Conservation (phyloP, 2,113 vertebrate species). For the Plotosus lineatus region DNA sequence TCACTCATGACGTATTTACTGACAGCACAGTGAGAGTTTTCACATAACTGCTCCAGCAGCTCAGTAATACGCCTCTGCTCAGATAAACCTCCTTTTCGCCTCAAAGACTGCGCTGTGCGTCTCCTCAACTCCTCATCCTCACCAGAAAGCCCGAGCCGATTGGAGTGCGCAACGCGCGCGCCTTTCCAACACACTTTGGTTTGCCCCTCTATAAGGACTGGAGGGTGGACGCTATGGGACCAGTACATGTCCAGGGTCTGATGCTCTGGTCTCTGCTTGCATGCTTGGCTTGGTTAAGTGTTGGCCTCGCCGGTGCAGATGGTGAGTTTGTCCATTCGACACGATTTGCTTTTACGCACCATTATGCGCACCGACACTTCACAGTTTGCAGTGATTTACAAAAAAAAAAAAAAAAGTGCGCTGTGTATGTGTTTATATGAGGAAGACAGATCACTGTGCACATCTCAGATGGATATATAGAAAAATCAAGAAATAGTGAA, state of each 20-base stretch:
- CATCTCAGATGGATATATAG: neutral
- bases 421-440: neutral
- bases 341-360: constrained; percentile 31
- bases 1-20: constrained; percentile 74
- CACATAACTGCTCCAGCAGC: constrained; percentile 72
- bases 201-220: constrained; percentile 21
- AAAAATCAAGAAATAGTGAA: neutral
- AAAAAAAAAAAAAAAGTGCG: neutral
- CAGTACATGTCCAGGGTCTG: constrained; percentile 35
- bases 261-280: constrained; percentile 66
- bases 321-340: constrained; percentile 69
- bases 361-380: neutral
- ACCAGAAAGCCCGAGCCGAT: constrained; percentile 52
- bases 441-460: neutral
- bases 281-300: constrained; percentile 67
- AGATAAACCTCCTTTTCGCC: constrained; percentile 70
- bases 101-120: constrained; percentile 57
- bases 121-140: constrained; percentile 53
- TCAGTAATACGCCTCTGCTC: constrained; percentile 69
- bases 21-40: constrained; percentile 77
- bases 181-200: constrained; percentile 45
- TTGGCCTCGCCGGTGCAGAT: constrained; percentile 71
- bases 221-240: constrained; percentile 62
- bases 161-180: constrained; percentile 50
- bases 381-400: neutral